Percentiles rank a stretch among this genome's conserved stretches.
Conservation (phyloP, 1,140 invertebrate species). For the Drosophila nigromelanica region DNA sequence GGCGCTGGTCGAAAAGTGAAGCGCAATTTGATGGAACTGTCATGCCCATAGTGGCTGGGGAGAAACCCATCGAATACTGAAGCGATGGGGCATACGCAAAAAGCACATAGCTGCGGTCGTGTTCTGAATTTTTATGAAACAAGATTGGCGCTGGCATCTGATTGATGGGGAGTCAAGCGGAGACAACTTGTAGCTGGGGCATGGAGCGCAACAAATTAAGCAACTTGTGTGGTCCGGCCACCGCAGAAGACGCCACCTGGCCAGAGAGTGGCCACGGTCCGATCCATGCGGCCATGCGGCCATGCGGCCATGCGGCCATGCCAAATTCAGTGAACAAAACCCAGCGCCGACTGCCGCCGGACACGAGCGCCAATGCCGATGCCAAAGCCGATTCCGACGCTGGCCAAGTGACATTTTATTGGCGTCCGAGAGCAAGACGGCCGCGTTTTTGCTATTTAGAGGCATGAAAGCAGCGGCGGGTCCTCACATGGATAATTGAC, state of each 20-base stretch:
- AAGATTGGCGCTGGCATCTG: constrained; percentile 51
- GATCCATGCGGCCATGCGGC: constrained; percentile 5
- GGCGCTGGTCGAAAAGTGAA: background rate
- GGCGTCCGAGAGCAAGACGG: constrained; percentile 50
- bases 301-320: too few species aligned
- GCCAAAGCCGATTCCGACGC: constrained; percentile 4
- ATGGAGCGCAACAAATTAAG: constrained; percentile 78
- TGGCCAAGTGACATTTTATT: constrained; percentile 80
- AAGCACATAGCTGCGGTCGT: constrained; percentile 52
- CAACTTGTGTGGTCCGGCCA: constrained; percentile 74
- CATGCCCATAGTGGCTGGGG: constrained; percentile 17
- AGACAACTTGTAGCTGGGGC: constrained; percentile 61
- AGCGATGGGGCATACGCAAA: constrained; percentile 34
- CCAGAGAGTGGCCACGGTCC: constrained; percentile 51
- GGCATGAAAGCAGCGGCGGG: constrained; percentile 72
- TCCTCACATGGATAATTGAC: constrained; percentile 75
- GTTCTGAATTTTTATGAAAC: constrained; percentile 79
- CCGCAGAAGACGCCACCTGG: constrained; percentile 77
- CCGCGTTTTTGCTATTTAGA: constrained; percentile 69
- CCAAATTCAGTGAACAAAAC: constrained; percentile 71
- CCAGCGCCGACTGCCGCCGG: constrained; percentile 46
- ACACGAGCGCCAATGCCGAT: constrained; percentile 55
- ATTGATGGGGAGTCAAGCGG: constrained; percentile 78
- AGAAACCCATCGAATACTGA: constrained; percentile 25
- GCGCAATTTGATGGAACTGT: constrained; percentile 29